A percentile compares a stretch with the other conserved stretches of the same genome.
phyloP scores from a whole-genome alignment of 1,140 invertebrate species.

The Elymnias hypermnestra region DNA sequence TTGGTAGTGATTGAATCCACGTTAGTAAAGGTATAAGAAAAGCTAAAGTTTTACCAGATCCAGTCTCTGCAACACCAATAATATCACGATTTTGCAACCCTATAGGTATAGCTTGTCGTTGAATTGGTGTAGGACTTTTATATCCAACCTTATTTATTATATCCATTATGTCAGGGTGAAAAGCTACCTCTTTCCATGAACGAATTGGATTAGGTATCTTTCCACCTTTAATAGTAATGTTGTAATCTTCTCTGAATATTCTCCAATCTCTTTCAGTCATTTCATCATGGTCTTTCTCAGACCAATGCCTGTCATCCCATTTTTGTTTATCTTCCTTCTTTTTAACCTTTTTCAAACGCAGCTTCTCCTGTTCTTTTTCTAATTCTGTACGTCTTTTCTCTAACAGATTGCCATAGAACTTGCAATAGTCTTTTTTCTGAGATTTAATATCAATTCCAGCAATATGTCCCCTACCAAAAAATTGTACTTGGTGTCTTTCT shows the following conservation, averaged over 20 bases:
- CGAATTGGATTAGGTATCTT: constrained; percentile 97
- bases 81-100: constrained; percentile 99
- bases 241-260: constrained; percentile 99
- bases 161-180: constrained; percentile 94
- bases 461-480: constrained; percentile 97
- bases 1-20: constrained; percentile 99
- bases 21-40: constrained; percentile 98
- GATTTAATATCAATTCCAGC: constrained; percentile 98
- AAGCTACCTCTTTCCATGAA: constrained; percentile 95
- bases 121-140: constrained; percentile 99
- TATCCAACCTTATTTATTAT: constrained; percentile 98
- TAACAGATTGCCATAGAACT: constrained; percentile 97
- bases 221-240: constrained; percentile 98
- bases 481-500: constrained; percentile 96
- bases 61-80: constrained; percentile 99
- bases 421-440: constrained; percentile 97
- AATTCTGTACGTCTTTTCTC: constrained; percentile 96
- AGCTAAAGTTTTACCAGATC: constrained; percentile 98
- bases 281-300: constrained; percentile 93
- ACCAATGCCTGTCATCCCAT: constrained; percentile 99
- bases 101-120: constrained; percentile 99
- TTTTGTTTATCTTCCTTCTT: constrained; percentile 98
- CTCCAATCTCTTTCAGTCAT: constrained; percentile 99
- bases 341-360: constrained; percentile 94
- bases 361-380: constrained; percentile 98